Evolutionary conservation across 2,888 invertebrate genomes (phyloP).

Genomic region (Leptopilina drosophilae): DNA sequence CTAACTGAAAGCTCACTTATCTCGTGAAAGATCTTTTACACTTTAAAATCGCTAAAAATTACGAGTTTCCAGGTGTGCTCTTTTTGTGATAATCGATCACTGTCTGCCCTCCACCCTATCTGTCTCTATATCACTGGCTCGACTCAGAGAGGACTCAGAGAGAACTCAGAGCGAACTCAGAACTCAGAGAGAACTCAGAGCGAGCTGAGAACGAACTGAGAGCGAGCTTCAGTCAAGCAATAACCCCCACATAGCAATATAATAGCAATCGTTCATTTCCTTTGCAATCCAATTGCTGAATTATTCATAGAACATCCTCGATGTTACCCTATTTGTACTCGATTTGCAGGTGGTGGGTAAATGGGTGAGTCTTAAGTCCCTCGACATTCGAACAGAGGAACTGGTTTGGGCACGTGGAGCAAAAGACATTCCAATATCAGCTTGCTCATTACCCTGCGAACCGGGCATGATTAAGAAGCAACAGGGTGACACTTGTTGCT

Average conservation of each 20-base stretch:
- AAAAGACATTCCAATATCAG: constrained; percentile 81
- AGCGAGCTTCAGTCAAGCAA: not conserved
- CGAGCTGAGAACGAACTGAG: no score
- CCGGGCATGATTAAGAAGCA: constrained; percentile 84
- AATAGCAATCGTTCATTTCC: constrained; percentile 28
- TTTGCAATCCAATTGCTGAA: constrained; percentile 13
- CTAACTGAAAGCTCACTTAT: constrained; percentile 6
- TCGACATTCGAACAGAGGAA: constrained; percentile 78
- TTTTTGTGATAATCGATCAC: constrained; percentile 23
- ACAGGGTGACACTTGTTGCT: constrained; percentile 86
- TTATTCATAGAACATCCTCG: constrained; percentile 10
- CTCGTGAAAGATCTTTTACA: constrained; percentile 11
- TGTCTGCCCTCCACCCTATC: not conserved
- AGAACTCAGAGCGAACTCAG: no score
- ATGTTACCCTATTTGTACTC: not conserved
- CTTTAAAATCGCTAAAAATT: constrained; percentile 10
- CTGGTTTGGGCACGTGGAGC: constrained; percentile 80
- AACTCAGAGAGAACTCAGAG: no score
- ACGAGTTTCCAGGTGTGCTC: constrained; percentile 9
- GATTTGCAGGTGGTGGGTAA: constrained; percentile 79
- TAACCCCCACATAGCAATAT: not conserved
- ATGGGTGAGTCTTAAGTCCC: constrained; percentile 79
- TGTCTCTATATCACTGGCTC: not conserved
- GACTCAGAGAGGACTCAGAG: no score
- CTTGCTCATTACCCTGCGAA: constrained; percentile 84